A percentile compares a stretch with the other conserved stretches of the same genome.
Evolutionary conservation across 2,888 invertebrate genomes (phyloP).

Genomic region (Acrobasis repandana): DNA sequence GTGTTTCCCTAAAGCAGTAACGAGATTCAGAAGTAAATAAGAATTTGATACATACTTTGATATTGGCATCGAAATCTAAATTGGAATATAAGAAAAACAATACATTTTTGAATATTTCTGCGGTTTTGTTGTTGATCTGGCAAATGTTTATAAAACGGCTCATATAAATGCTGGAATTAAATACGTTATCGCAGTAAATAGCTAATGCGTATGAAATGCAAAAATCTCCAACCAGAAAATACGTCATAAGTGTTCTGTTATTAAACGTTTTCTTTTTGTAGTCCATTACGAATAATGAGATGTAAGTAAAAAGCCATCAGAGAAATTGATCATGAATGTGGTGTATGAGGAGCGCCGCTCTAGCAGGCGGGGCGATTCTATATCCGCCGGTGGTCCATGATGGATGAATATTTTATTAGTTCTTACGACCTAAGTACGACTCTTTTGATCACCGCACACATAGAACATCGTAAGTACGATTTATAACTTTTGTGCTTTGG

Average conservation of each 20-base stretch:
- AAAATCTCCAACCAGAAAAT: not conserved
- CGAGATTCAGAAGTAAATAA: not conserved
- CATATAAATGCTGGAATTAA: not conserved
- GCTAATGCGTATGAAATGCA: constrained; percentile 2
- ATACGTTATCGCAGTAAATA: not conserved
- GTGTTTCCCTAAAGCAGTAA: not conserved
- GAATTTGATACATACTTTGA: no score
- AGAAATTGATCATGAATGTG: constrained; percentile 45
- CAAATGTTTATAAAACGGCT: not conserved
- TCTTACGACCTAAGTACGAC: constrained; percentile 40
- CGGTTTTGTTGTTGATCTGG: no score
- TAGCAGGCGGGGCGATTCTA: constrained; percentile 75
- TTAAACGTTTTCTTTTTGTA: constrained; percentile 14
- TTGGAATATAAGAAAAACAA: no score
- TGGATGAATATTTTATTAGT: constrained; percentile 62
- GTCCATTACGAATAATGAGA: constrained; percentile 19
- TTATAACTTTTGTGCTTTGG: not conserved
- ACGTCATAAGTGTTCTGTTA: not conserved
- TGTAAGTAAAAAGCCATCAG: constrained; percentile 21
- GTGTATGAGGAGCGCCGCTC: constrained; percentile 54
- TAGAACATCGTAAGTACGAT: not conserved
- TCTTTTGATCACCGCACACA: not conserved
- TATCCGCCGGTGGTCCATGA: constrained; percentile 73
- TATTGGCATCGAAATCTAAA: no score
- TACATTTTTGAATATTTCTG: no score